Base-by-base conservation (phyloP, 2,888 invertebrate species). In the Leucozona laternaria region DNA sequence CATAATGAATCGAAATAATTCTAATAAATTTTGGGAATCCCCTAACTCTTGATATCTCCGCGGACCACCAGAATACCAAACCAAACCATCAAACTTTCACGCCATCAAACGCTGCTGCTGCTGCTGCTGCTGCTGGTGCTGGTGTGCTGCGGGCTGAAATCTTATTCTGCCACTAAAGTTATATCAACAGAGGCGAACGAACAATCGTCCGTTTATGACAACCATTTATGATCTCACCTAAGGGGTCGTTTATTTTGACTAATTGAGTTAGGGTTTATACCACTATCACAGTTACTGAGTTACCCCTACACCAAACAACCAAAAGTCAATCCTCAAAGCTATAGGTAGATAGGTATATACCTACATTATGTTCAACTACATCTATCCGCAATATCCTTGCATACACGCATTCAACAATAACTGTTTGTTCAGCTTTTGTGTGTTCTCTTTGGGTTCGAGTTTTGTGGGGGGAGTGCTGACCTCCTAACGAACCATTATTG, bases 401-500 rank as follows among this genome's bases (percentile, higher is more conserved):
- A n/a, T n/a, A 37, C 22, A 60, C 40, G 34, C 31, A 40, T 40
- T 37, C 45, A 31, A 37, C 48, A 20, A 50, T 57, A 40, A 53
- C 28, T 22, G 17, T 45, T 53, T 25, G 73, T 64, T 37, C 25
- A 66, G 57, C 57, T 68, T 58, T 57, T 17, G 34, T 66, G 25
- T 79, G 31, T 72, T 10, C 50, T 50, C 6, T 62, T 15, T 2
- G 15, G 20, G 8, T 28, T 13, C 0, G 31, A 31, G 11, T 62
- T 20, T 28, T 8, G 10, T 4, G 2, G 40, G n/a, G 2, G 1
- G 10, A 31, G 13, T 25, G 34, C 62, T 71, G 75, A 84, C 75
- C 53, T 75, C 66, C 76, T 79, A 79, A 84, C 79, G 71, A 76
- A 84, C 75, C 66, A 58, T 76, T 84, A 84, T 84, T 76, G 79